Percentiles rank a stretch among this genome's conserved stretches.
These are phyloP conservation scores for Andrena dorsata DNA, from an alignment of 2,888 invertebrate genomes.

Conservation along the genomic window DNA sequence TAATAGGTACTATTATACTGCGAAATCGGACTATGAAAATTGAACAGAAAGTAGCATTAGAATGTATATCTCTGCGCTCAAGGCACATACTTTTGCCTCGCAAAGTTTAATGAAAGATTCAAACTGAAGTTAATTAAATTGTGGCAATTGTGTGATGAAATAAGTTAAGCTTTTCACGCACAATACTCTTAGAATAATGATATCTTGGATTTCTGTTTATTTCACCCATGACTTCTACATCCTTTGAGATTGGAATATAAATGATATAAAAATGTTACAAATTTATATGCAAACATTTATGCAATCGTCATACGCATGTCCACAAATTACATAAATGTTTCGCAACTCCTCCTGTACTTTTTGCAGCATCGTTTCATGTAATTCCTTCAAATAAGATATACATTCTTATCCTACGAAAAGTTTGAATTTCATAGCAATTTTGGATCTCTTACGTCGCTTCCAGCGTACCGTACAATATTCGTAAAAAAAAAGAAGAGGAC, in stretches of 20 bases:
- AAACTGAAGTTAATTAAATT: too few relatives aligned
- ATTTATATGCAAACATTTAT: slow-evolving; percentile 21
- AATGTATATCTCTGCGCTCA: too few relatives aligned
- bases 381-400: slow-evolving; percentile 3
- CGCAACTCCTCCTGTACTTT: not conserved
- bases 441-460: not conserved
- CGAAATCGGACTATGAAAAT: too few relatives aligned
- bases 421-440: slow-evolving; percentile 6
- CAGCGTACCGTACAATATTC: not conserved
- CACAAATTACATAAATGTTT: slow-evolving; percentile 2
- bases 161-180: not conserved
- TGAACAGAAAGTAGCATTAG: too few relatives aligned
- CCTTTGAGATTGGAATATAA: slow-evolving; percentile 31
- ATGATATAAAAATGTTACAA: slow-evolving; percentile 47
- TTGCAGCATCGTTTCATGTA: not conserved
- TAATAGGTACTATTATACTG: too few relatives aligned
- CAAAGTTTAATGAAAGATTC: too few relatives aligned
- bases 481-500: slow-evolving; percentile 2
- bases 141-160: not conserved
- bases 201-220: slow-evolving; percentile 35
- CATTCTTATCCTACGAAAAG: not conserved
- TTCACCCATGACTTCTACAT: slow-evolving; percentile 25
- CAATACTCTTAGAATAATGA: not conserved
- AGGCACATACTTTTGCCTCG: too few relatives aligned
- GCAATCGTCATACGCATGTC: slow-evolving; percentile 3